Evolutionary conservation across 1,140 invertebrate genomes (phyloP), one percentile per base, ranked within the genome.

Genomic region (Stegodyphus mimosarum): DNA sequence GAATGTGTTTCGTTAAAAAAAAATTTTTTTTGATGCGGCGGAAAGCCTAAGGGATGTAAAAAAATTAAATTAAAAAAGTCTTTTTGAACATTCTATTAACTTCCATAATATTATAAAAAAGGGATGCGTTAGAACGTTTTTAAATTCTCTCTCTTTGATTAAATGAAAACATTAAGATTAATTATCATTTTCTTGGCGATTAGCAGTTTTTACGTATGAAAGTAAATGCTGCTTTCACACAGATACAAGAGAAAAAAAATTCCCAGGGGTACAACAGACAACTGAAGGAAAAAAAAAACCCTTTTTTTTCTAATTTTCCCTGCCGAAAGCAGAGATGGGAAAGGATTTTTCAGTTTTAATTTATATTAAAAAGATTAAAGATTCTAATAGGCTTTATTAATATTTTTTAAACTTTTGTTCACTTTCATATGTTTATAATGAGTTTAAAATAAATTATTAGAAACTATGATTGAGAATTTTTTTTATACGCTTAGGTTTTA

Each of bases 81-180:
- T 63, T 77, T 66, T 76, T 63, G 15, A 78, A 69, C 76, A 69
- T 78, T 78, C 66, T 78, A 66, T 78, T 78, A 78, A 69, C 76
- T 78, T 66, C 11, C 52, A 17, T 73, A 51, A 52, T 52, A 53
- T 10, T 50, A 77, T 63, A 77, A 64, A 77, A 66, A 81, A 50
- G n/a, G 60, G 60, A 49, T 11, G 9, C 18, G n/a, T 13, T 71
- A 55, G 10, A 51, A 63, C 63, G 66, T 70, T 81, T 81, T 81
- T 10, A 60, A 13, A 53, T 72, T 72, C 53, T 81, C 69, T 33
- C 33, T 81, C 64, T 81, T 81, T 81, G 81, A 84, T 84, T 84
- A 75, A 84, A 84, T 84, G 81, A 84, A 84, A 84, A 84, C 60
- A 71, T 70, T 75, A 69, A 75, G 81, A 84, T 84, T 84, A 84